These are phyloP conservation scores for Nycticorax nycticorax DNA, from an alignment of 2,113 vertebrate genomes.

Conservation along the genomic window DNA sequence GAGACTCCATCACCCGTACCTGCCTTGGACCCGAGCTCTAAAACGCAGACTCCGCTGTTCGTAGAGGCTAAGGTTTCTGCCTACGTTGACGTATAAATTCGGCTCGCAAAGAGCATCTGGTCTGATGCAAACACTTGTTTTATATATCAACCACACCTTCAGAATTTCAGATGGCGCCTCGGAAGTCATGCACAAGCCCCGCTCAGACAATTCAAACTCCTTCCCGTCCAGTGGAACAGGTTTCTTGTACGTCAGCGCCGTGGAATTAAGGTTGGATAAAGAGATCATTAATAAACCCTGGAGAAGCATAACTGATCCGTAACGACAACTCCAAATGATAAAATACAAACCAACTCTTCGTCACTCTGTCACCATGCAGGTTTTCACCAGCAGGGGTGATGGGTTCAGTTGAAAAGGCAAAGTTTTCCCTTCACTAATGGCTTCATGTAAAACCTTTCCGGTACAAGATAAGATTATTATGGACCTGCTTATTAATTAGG, in stretches of 20 bases:
- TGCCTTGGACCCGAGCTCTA: fast-evolving
- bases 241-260: slow-evolving; percentile 30
- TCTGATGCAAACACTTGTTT: neutral
- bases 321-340: slow-evolving; percentile 12
- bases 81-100: neutral
- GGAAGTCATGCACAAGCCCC: slow-evolving; percentile 44
- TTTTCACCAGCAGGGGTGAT: neutral
- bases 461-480: slow-evolving; percentile 46
- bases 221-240: neutral
- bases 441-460: slow-evolving; percentile 3
- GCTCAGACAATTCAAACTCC: slow-evolving; percentile 3
- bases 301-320: slow-evolving; percentile 35
- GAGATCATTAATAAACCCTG: slow-evolving; percentile 53
- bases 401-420: neutral
- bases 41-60: neutral
- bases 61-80: neutral
- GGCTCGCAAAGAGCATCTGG: neutral
- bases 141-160: neutral
- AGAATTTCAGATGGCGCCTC: slow-evolving; percentile 19
- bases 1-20: neutral
- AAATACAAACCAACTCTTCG: neutral
- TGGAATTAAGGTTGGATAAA: slow-evolving; percentile 58
- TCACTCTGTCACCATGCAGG: neutral
- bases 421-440: slow-evolving; percentile 37
- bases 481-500: slow-evolving; percentile 62